Evolutionary conservation across 2,113 vertebrate species (phyloP), one percentile per base, ranked within the genome.

Genomic region (Archocentrus centrarchus): DNA sequence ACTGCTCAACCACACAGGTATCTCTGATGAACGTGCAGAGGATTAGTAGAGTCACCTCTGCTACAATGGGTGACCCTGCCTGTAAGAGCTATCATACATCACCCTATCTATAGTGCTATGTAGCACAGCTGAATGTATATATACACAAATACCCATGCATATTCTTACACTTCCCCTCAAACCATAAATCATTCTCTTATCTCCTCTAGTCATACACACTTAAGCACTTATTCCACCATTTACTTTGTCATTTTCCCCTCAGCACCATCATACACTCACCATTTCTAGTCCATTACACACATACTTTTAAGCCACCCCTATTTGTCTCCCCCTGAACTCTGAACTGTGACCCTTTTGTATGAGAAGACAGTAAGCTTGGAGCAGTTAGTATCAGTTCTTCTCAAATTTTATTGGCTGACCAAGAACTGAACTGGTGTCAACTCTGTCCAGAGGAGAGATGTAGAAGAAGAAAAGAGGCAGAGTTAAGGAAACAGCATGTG

Each of bases 41-140:
- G 88, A 90, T 88, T 81, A 78, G 70, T 63, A 11, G 78, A 84
- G 80, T 91, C 91, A 87, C 79, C 80, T 17, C 59, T 76, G 75
- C 76, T 63, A 81, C 83, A 77, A 62, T 89, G 30, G 77, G 81
- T 81, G 85, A 92, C 88, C 83, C 64, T 79, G 82, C 44, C 20
- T 63, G 81, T 77, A 82, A 77, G 79, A 81, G 86, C 80, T 83
- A 87, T 79, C 86, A 89, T 89, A 90, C 80, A 91, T 93, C 92
- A 92, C 61, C 76, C 75, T 82, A 88, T 92, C 87, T 75, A 37
- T 61, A 76, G 41, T 85, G 91, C 88, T 80, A 9, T 75, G 81
- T 61, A 59, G 41, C 78, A 27, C 59, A 59, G 37, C 75, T 20
- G 13, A 1, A 80, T 79, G 70, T 77, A 77, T 2, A 2, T 79